phyloP scores from a whole-genome alignment of 2,797 vertebrate species.

The Artibeus lituratus region DNA sequence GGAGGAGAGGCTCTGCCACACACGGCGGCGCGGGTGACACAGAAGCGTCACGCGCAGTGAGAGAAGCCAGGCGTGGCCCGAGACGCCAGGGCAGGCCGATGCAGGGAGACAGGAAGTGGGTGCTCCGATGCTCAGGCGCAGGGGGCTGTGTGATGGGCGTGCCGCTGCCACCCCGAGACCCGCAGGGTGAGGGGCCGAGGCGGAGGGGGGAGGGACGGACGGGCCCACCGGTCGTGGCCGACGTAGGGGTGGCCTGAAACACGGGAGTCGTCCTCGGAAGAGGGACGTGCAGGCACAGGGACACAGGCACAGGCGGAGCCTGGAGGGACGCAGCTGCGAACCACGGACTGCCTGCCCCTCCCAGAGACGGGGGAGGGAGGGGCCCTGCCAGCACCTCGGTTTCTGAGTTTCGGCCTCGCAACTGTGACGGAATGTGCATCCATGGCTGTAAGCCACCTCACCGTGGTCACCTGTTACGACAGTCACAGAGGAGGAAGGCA shows the following conservation, averaged over 20 bases:
- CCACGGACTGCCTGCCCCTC: fast-evolving
- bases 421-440: neutral
- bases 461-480: neutral
- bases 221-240: neutral
- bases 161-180: neutral
- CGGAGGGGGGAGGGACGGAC: too few species aligned
- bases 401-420: neutral
- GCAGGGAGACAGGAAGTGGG: neutral
- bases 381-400: fast-evolving
- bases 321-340: neutral
- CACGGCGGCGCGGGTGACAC: fast-evolving
- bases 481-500: neutral
- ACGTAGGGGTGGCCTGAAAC: too few species aligned
- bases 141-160: fast-evolving
- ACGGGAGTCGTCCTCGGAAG: neutral
- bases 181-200: too few species aligned
- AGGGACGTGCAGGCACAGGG: neutral
- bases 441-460: neutral
- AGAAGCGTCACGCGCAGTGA: fast-evolving
- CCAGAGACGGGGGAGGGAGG: neutral
- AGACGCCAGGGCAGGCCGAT: neutral
- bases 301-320: neutral
- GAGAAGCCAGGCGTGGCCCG: fast-evolving
- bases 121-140: fast-evolving
- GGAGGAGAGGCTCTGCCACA: fast-evolving